Evolutionary conservation across 2,797 vertebrate species (phyloP).

Genomic region (Typhlichthys eigenmanni): DNA sequence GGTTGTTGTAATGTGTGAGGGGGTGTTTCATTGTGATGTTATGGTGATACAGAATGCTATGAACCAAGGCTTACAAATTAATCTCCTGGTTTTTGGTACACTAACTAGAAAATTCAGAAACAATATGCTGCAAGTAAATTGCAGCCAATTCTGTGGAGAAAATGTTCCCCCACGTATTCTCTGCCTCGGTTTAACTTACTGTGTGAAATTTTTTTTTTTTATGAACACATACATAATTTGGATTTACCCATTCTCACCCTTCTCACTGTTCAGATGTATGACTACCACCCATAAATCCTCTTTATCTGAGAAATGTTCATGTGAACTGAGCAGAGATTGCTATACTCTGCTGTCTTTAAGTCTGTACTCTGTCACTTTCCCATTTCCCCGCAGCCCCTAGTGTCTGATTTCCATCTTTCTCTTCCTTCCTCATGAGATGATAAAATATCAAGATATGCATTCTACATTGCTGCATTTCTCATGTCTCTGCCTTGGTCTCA

Average conservation of each 20-base stretch:
- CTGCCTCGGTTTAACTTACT: neutral
- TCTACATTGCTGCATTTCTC: neutral
- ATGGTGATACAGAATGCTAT: neutral
- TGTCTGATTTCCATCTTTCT: neutral
- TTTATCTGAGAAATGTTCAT: neutral
- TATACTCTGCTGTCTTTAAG: neutral
- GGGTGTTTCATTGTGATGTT: neutral
- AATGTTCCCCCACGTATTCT: neutral
- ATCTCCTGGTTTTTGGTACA: neutral
- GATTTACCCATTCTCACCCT: too few relatives aligned
- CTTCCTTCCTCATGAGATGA: neutral
- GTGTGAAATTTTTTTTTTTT: neutral
- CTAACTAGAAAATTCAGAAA: neutral
- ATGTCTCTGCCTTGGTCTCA: conserved; percentile 2
- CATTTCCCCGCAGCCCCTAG: neutral
- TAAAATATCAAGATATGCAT: neutral
- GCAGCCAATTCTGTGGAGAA: neutral
- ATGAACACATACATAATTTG: too few relatives aligned
- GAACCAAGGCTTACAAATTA: neutral
- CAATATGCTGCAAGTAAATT: neutral
- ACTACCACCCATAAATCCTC: neutral
- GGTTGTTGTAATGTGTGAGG: neutral
- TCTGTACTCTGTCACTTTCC: neutral
- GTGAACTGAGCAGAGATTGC: conserved; percentile 1
- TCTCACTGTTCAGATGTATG: neutral